These are phyloP conservation scores for Sylvilagus floridanus DNA, from an alignment of 2,797 vertebrate genomes.

Conservation along the genomic window DNA sequence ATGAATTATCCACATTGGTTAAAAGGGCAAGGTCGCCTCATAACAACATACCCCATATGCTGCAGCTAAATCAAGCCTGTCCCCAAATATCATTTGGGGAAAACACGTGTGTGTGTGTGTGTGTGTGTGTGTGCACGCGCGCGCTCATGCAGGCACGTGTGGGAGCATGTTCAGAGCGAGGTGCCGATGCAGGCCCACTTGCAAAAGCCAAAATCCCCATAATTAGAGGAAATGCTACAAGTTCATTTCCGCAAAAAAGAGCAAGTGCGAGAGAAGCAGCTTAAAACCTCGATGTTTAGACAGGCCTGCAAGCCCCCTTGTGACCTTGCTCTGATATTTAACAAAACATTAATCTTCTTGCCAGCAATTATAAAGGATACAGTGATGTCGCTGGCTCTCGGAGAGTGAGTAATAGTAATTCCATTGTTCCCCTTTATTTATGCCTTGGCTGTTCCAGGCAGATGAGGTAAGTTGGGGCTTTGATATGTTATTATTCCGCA, in stretches of 20 bases:
- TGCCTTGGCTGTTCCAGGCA: constrained; percentile 98
- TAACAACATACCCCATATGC: constrained; percentile 69
- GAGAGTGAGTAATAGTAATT: constrained; percentile 96
- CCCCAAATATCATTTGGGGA: constrained; percentile 28
- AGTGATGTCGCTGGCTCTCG: constrained; percentile 93
- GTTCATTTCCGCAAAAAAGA: constrained; percentile 84
- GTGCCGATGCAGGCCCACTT: constrained; percentile 85
- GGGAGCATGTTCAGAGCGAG: not conserved
- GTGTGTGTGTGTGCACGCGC: not conserved
- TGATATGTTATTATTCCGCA: constrained; percentile 99
- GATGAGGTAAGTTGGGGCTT: constrained; percentile 96
- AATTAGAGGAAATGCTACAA: constrained; percentile 91
- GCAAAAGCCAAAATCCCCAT: constrained; percentile 88
- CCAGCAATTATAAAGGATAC: constrained; percentile 98
- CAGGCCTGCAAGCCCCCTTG: constrained; percentile 93
- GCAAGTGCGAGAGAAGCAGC: constrained; percentile 77
- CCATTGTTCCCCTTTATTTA: constrained; percentile 99
- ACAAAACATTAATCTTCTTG: constrained; percentile 99
- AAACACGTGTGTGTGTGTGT: not conserved
- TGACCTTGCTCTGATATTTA: constrained; percentile 99
- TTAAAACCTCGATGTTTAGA: constrained; percentile 95
- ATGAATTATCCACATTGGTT: constrained; percentile 77
- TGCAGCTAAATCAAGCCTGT: constrained; percentile 64
- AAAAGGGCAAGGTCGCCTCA: constrained; percentile 75
- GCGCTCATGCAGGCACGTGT: not conserved